Base-by-base conservation (phyloP, 2,113 vertebrate genomes). In the Leiothrix lutea region DNA sequence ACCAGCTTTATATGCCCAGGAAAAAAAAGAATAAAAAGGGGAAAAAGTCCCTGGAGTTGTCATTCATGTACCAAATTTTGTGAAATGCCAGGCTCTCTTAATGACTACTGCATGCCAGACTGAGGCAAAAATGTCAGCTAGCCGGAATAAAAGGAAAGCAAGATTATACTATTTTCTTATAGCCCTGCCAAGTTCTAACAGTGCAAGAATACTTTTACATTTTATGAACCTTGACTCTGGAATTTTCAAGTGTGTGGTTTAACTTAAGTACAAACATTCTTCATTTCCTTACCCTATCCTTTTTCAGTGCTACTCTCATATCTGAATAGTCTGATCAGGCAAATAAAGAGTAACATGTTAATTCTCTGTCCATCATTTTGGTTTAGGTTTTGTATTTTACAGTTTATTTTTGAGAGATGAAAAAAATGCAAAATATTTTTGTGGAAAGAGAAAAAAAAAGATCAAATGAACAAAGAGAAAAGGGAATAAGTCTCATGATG, bases 81-180 rank as follows among this genome's bases (percentile, higher is more conserved):
- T 88, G 62, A 97, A 96, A 95, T 84, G 11, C 26, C 61, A 65
- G n/a, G 23, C 11, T 78, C 17, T 38, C 40, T 92, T 86, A 88
- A 73, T 77, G 58, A 62, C 77, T 81, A 54, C 31, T 65, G 61
- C 6, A 51, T 82, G 31, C 8, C n/a, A 96, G 38, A 61, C 25
- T 72, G 44, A 85, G 48, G 80, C 6, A 93, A 40, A 88, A 90
- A 79, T 75, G 71, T 84, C 91, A 95, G 25, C 40, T 86, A 92
- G 61, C 42, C 54, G 87, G 71, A 45, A 86, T 38, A 94, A 94
- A 92, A 38, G 60, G 69, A 94, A 91, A 96, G 92, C 12, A 75
- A 78, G 56, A 90, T 72, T 90, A 89, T 28, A 48, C 12, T 56
- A 28, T 86, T 91, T 88, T 70, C 20, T 95, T 33, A 64, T 47